phyloP scores from a whole-genome alignment of 2,113 vertebrate species.

The Bothrops jararaca region DNA sequence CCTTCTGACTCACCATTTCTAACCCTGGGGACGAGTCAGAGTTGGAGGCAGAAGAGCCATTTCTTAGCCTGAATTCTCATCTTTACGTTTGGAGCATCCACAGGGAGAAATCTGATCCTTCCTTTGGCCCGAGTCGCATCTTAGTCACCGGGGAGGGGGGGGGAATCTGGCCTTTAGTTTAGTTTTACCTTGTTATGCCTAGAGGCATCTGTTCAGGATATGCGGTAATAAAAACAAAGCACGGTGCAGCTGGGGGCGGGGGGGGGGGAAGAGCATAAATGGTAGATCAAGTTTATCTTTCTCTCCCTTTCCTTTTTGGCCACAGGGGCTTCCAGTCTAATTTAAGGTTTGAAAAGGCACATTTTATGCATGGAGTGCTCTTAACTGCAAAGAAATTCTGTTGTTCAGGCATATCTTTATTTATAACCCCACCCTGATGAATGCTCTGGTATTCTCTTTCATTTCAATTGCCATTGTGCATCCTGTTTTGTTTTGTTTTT shows the following conservation, averaged over 20 bases:
- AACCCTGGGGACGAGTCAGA: background rate
- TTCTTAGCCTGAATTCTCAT: background rate
- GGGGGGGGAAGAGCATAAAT: no score
- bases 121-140: background rate
- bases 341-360: background rate
- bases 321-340: background rate
- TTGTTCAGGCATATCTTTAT: conserved; percentile 1
- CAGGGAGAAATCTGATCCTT: background rate
- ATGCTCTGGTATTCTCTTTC: conserved; percentile 2
- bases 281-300: background rate
- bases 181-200: background rate
- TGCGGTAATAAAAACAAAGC: background rate
- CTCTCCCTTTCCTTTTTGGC: no score
- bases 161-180: background rate
- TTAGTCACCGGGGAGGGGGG: background rate
- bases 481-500: background rate
- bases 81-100: background rate
- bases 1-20: background rate
- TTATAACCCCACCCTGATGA: background rate
- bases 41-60: background rate
- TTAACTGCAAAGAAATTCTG: background rate
- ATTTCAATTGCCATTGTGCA: background rate
- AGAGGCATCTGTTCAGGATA: background rate
- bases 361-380: conserved; percentile 7
- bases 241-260: background rate